Evolutionary conservation across 2,888 invertebrate species (phyloP), one percentile per base, ranked within the genome.

Genomic region (Ectropis crepuscularia): DNA sequence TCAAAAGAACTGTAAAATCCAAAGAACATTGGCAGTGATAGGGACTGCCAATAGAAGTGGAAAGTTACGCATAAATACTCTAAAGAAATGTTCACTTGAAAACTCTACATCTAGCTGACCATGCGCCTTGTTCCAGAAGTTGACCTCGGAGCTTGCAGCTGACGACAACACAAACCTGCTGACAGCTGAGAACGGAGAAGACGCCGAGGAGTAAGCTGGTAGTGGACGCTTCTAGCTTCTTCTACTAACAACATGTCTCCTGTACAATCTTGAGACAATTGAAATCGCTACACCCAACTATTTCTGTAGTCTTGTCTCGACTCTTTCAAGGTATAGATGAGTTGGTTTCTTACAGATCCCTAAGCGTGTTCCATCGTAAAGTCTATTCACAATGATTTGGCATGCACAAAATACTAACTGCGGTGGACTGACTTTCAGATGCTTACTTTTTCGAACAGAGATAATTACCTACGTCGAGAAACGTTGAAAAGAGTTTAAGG

Each of bases 81-180:
- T 10, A 45, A 12, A 6, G n/a, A 11, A 5, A 11, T 45, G 11
- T 7, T 6, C 16, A 0, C 8, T 28, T 9, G 8, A 7, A 4
- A 8, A 4, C 28, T 9, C 28, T 28, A 5, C 9, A 10, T 43
- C 16, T 37, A 53, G 46, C 53, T 57, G 38, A 60, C 59, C 16
- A 12, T 47, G 39, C 16, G 37, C 47, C 68, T 86, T 83, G 80
- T 89, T 89, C 66, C 80, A 90, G 87, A 82, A 90, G 88, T 72
- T 90, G 73, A 87, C 89, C 71, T 82, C 89, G 54, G 92, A 92
- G 71, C 79, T 87, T 48, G 91, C 91, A 67, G 87, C 84, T 38
- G 93, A 93, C 57, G 93, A 92, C 79, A 92, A 92, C 80, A 92
- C 93, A 53, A 91, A 91, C 74, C 76, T 93, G 68, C 77, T 93